phyloP scores from a whole-genome alignment of 1,140 invertebrate genomes.

The Drosophila leontia region DNA sequence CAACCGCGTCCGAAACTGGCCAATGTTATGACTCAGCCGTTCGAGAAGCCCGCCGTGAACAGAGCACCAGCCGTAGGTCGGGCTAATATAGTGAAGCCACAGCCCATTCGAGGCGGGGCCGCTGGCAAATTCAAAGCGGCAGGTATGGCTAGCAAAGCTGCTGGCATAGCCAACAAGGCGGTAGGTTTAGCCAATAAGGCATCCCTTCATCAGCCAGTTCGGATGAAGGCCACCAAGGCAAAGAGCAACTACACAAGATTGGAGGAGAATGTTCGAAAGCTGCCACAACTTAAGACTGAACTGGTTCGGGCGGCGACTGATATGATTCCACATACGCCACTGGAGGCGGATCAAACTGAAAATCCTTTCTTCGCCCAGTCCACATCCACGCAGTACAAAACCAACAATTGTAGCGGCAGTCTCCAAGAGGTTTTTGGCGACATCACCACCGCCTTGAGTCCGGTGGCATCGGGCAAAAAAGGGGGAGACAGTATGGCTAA shows the following conservation, averaged over 20 bases:
- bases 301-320: conserved; percentile 18
- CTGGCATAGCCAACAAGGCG: not conserved
- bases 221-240: conserved; percentile 51
- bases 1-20: not conserved
- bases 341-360: conserved; percentile 29
- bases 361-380: conserved; percentile 57
- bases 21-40: conserved; percentile 41
- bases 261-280: not conserved
- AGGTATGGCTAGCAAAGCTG: not conserved
- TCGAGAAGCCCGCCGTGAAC: conserved; percentile 34
- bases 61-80: not conserved
- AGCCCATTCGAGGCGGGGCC: conserved; percentile 41
- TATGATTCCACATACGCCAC: conserved; percentile 51
- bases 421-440: conserved; percentile 22
- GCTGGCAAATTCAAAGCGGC: conserved; percentile 41
- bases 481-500: conserved; percentile 17
- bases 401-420: conserved; percentile 10
- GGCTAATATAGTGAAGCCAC: conserved; percentile 33
- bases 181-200: not conserved
- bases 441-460: conserved; percentile 32
- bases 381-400: conserved; percentile 60
- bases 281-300: conserved; percentile 5
- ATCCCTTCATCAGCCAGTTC: conserved; percentile 7
- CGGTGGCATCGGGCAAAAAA: conserved; percentile 12
- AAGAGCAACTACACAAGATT: conserved; percentile 11